phyloP scores from a whole-genome alignment of 2,888 invertebrate species.

The Poecilobothrus nobilitatus region DNA sequence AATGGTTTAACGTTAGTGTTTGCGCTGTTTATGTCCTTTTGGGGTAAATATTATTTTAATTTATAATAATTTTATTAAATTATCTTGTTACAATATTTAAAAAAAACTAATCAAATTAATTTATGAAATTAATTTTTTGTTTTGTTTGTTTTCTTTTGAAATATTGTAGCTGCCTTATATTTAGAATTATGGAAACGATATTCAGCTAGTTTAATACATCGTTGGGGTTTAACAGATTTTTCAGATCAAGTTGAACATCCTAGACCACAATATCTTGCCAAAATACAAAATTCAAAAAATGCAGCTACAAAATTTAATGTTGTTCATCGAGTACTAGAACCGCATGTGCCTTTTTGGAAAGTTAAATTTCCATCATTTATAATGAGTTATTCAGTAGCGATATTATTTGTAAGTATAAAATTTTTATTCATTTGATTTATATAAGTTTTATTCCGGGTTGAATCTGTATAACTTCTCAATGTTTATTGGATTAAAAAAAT shows the following conservation, averaged over 20 bases:
- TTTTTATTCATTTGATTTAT: conserved; percentile 8
- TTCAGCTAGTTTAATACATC: conserved; percentile 66
- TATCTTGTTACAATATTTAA: too few species aligned
- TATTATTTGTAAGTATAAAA: conserved; percentile 36
- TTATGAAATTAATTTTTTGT: too few species aligned
- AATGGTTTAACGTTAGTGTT: conserved; percentile 71
- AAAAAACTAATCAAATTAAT: too few species aligned
- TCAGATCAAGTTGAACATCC: conserved; percentile 67
- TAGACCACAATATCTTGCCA: conserved; percentile 63
- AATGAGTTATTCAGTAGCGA: conserved; percentile 58
- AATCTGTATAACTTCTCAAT: background rate
- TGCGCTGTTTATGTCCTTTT: conserved; percentile 73
- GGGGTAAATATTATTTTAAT: conserved; percentile 46
- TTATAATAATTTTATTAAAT: too few species aligned
- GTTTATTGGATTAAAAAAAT: background rate
- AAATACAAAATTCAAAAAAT: conserved; percentile 48
- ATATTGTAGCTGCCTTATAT: conserved; percentile 53
- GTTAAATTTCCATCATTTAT: conserved; percentile 61
- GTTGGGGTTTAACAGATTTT: conserved; percentile 73
- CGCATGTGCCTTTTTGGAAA: conserved; percentile 68
- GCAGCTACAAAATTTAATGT: conserved; percentile 46
- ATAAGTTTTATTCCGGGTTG: background rate
- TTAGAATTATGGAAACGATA: conserved; percentile 78
- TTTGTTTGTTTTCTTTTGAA: conserved; percentile 14
- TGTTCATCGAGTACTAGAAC: conserved; percentile 55